Evolutionary conservation across 2,113 vertebrate species (phyloP).

Genomic region (Sciurus niger): DNA sequence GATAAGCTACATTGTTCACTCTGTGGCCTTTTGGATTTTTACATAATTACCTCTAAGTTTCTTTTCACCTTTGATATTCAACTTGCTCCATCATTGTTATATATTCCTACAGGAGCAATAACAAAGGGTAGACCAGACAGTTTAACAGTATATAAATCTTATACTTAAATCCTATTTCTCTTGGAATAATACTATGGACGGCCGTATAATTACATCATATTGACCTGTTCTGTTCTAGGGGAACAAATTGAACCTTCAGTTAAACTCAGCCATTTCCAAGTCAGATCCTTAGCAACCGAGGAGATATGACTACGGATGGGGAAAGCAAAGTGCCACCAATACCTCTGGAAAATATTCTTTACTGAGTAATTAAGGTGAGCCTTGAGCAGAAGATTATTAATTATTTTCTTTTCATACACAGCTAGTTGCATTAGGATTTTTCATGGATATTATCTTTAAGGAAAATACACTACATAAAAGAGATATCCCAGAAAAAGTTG

Average conservation of each 20-base stretch:
- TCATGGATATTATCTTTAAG: neutral
- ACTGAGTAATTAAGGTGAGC: neutral
- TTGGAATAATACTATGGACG: neutral
- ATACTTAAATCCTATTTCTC: neutral
- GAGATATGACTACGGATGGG: neutral
- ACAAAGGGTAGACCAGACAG: neutral
- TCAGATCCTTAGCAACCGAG: neutral
- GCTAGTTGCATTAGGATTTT: neutral
- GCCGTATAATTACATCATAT: neutral
- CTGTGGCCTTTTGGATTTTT: neutral
- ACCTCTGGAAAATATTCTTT: neutral
- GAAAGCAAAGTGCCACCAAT: neutral
- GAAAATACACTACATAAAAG: neutral
- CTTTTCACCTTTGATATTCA: neutral
- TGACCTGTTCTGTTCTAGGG: neutral
- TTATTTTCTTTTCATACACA: neutral
- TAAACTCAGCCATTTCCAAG: constrained; percentile 17
- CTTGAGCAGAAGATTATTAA: neutral
- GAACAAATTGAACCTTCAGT: neutral
- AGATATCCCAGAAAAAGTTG: neutral
- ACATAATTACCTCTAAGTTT: neutral
- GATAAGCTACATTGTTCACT: neutral
- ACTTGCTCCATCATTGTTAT: neutral
- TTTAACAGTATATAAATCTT: neutral
- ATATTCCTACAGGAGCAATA: neutral